A percentile compares a stretch with the other conserved stretches of the same genome.
Evolutionary conservation across 2,113 vertebrate genomes (phyloP).

Genomic region (Tylochromis polylepis): DNA sequence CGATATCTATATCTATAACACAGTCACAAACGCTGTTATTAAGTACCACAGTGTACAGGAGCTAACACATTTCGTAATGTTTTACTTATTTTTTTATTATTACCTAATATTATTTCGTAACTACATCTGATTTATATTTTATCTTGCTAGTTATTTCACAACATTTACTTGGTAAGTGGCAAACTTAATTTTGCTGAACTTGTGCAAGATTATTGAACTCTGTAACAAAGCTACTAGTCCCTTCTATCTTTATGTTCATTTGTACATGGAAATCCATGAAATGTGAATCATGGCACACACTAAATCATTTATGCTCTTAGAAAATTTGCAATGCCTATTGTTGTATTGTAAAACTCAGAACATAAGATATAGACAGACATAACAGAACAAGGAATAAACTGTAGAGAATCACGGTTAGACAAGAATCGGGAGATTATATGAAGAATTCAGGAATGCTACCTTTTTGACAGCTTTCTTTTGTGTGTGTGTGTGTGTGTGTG

Average conservation of each 20-base stretch:
- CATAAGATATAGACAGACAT: background rate
- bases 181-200: background rate
- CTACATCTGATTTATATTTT: background rate
- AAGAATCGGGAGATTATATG: too few relatives aligned
- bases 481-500: too few relatives aligned
- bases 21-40: background rate
- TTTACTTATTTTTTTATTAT: background rate
- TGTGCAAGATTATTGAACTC: background rate
- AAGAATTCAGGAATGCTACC: background rate
- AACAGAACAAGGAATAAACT: too few relatives aligned
- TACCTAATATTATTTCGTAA: background rate
- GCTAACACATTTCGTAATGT: background rate
- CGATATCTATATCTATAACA: background rate
- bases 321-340: background rate
- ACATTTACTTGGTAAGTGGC: background rate
- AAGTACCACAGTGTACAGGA: background rate
- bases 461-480: too few relatives aligned
- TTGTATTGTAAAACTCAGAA: background rate
- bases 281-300: background rate
- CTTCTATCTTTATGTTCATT: background rate
- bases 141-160: background rate
- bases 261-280: background rate
- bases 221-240: accelerated
- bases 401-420: too few relatives aligned
- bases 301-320: background rate